Conservation (phyloP, 2,113 vertebrate genomes). For the Varanus komodoensis region DNA sequence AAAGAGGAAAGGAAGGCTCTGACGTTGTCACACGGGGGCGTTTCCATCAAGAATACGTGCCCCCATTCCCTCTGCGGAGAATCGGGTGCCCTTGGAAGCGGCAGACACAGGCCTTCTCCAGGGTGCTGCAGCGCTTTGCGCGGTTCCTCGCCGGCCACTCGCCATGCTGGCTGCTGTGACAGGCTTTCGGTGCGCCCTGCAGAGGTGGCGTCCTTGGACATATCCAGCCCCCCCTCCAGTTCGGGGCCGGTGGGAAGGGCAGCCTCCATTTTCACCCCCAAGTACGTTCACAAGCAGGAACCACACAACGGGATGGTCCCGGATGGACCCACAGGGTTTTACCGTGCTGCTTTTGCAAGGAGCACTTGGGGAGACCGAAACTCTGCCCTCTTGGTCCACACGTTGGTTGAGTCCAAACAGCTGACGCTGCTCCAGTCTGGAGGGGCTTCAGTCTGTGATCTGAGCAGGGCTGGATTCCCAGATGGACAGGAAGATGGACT, state of each 20-base stretch:
- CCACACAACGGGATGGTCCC: neutral
- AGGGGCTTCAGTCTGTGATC: neutral
- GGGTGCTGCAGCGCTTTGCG: neutral
- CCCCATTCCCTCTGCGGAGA: neutral
- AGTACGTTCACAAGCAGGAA: neutral
- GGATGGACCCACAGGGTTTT: neutral
- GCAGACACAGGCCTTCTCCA: neutral
- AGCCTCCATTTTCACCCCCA: neutral
- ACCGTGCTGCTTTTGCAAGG: neutral
- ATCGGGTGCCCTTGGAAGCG: neutral
- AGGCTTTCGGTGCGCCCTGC: neutral
- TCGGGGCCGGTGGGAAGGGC: neutral
- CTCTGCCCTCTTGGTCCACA: neutral
- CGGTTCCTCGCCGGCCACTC: neutral
- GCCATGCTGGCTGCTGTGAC: too few relatives aligned
- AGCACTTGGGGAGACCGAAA: neutral
- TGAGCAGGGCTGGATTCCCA: neutral
- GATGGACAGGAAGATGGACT: neutral
- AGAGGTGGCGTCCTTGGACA: neutral
- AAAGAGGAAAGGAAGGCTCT: neutral
- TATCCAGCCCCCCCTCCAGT: neutral
- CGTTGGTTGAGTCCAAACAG: neutral
- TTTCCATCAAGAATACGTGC: too few relatives aligned
- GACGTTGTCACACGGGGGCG: neutral
- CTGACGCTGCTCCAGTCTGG: neutral